Evolutionary conservation across 2,113 vertebrate species (phyloP).

Genomic region (Pontoporia blainvillei): DNA sequence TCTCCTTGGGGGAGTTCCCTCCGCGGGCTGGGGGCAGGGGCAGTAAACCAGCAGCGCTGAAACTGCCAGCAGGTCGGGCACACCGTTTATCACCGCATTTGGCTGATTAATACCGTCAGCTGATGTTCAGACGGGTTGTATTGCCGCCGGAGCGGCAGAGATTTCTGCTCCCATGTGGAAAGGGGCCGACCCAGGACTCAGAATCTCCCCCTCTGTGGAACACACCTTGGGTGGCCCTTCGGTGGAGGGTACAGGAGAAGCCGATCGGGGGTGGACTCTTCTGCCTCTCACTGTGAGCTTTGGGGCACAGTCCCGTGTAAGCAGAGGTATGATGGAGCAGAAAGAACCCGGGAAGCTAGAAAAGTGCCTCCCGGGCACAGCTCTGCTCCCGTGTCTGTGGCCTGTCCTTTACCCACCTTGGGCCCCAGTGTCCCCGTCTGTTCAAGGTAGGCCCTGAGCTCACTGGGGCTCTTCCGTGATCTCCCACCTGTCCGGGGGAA

Average conservation of each 20-base stretch:
- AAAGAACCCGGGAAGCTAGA: rapidly evolving
- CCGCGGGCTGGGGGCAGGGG: neutral
- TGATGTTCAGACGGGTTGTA: neutral
- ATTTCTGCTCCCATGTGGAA: neutral
- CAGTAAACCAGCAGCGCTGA: neutral
- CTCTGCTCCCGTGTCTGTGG: neutral
- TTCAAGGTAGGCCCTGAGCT: neutral
- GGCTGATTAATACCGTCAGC: neutral
- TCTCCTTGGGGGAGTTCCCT: neutral
- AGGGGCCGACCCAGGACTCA: neutral
- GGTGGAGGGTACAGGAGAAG: neutral
- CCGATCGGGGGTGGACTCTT: rapidly evolving
- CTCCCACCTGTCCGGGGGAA: neutral
- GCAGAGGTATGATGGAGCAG: rapidly evolving
- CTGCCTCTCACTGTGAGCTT: rapidly evolving
- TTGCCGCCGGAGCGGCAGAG: neutral
- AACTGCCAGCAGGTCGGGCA: neutral
- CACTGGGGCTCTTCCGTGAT: no score
- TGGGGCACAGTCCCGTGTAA: rapidly evolving
- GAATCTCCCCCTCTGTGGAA: neutral
- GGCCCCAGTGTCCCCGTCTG: neutral
- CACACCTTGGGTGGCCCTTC: neutral
- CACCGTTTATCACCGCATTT: neutral
- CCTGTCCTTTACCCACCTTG: neutral
- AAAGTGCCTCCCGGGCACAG: rapidly evolving